Evolutionary conservation across 2,888 invertebrate genomes (phyloP).

Genomic region (Pterostichus niger): DNA sequence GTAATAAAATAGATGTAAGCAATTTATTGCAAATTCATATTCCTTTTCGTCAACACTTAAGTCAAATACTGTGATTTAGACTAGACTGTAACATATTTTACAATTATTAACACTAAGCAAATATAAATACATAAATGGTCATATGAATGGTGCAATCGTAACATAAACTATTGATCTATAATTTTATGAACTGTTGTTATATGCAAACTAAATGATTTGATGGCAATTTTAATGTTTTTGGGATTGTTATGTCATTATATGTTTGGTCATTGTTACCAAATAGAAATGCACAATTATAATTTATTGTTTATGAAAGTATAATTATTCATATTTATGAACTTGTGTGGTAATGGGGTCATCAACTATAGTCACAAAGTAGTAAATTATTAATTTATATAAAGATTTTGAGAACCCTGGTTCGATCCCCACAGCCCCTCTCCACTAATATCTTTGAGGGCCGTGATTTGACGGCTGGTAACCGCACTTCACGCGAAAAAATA

Average conservation of each 20-base stretch:
- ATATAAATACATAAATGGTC: slow-evolving; percentile 34
- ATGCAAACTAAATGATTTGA: slow-evolving; percentile 44
- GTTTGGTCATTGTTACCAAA: neutral
- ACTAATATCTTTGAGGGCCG: no score
- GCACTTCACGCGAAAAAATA: no score
- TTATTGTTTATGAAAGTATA: slow-evolving; percentile 1
- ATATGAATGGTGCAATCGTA: slow-evolving; percentile 14
- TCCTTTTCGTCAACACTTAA: slow-evolving; percentile 10
- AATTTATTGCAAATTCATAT: slow-evolving; percentile 24
- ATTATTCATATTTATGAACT: no score
- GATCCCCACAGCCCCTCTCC: no score
- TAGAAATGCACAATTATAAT: neutral
- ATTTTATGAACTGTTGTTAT: slow-evolving; percentile 41
- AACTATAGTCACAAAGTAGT: no score
- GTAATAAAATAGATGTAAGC: neutral
- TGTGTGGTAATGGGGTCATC: no score
- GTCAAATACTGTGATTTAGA: slow-evolving; percentile 13
- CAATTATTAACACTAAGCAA: slow-evolving; percentile 58
- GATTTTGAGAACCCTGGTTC: no score
- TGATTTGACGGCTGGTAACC: no score
- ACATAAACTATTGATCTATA: slow-evolving; percentile 28
- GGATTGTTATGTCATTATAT: slow-evolving; percentile 7
- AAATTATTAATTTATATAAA: no score
- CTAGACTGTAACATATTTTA: slow-evolving; percentile 37
- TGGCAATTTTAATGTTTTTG: slow-evolving; percentile 13